phyloP scores from a whole-genome alignment of 2,888 invertebrate species.

The Cenopis cana region DNA sequence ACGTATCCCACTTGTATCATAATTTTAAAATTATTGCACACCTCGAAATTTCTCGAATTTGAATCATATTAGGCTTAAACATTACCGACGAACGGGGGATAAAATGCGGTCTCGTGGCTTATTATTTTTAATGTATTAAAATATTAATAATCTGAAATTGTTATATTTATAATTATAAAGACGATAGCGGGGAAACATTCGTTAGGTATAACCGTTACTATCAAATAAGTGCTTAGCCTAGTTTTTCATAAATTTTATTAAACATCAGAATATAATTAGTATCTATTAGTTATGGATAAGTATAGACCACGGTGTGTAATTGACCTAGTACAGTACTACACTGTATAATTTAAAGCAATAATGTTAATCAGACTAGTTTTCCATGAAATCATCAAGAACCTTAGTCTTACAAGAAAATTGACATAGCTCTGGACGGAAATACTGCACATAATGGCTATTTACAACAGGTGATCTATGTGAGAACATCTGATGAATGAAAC shows the following conservation, averaged over 20 bases:
- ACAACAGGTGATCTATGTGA: slow-evolving; percentile 37
- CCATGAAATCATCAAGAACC: slow-evolving; percentile 16
- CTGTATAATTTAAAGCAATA: neutral
- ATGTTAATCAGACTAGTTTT: slow-evolving; percentile 10
- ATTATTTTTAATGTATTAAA: too few relatives aligned
- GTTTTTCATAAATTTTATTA: neutral
- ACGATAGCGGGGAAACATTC: neutral
- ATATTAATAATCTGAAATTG: too few relatives aligned
- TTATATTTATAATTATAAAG: too few relatives aligned
- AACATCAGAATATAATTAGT: slow-evolving; percentile 6
- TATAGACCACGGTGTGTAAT: slow-evolving; percentile 4
- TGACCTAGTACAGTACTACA: slow-evolving; percentile 3
- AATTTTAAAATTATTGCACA: too few relatives aligned
- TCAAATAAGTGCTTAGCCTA: neutral
- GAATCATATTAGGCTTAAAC: too few relatives aligned
- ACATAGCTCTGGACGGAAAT: neutral
- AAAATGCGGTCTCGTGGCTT: neutral
- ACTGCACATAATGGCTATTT: slow-evolving; percentile 10
- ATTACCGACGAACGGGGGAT: neutral
- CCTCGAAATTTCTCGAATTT: too few relatives aligned
- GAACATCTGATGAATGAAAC: slow-evolving; percentile 40
- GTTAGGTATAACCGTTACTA: neutral
- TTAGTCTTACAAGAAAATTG: slow-evolving; percentile 3
- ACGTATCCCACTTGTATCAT: too few relatives aligned
- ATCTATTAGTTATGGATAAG: neutral